Evolutionary conservation across 1,140 invertebrate genomes (phyloP).

Genomic region (Magallana ariakensis): DNA sequence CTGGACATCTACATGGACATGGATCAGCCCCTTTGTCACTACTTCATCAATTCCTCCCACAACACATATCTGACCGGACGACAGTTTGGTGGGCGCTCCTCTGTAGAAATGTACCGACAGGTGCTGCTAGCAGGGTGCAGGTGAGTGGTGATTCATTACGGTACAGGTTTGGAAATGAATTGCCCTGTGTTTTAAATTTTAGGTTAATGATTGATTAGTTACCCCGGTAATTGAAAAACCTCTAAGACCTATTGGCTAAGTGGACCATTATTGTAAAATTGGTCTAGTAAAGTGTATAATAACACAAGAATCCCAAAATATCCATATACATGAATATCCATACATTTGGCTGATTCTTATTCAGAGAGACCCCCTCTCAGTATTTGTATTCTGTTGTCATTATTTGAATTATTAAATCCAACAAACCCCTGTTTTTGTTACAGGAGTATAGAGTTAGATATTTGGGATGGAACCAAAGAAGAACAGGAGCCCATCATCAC

Average conservation of each 20-base stretch:
- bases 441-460: slow-evolving; percentile 98
- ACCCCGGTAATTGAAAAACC: no score
- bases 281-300: no score
- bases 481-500: slow-evolving; percentile 98
- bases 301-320: no score
- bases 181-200: no score
- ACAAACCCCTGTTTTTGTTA: slow-evolving; percentile 51
- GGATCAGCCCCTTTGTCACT: slow-evolving; percentile 98
- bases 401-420: no score
- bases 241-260: no score
- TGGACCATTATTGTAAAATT: no score
- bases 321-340: no score
- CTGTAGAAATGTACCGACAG: slow-evolving; percentile 98
- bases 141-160: slow-evolving; percentile 79
- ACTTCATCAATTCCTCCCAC: slow-evolving; percentile 99
- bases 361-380: no score
- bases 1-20: slow-evolving; percentile 98
- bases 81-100: slow-evolving; percentile 96
- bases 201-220: no score
- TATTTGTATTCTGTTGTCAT: no score
- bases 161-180: background rate
- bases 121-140: slow-evolving; percentile 96
- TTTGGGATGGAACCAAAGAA: slow-evolving; percentile 98
- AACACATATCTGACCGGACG: slow-evolving; percentile 98
- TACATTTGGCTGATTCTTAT: no score